Conservation (phyloP, 2,888 invertebrate genomes). For the Saturnia pavonia region DNA sequence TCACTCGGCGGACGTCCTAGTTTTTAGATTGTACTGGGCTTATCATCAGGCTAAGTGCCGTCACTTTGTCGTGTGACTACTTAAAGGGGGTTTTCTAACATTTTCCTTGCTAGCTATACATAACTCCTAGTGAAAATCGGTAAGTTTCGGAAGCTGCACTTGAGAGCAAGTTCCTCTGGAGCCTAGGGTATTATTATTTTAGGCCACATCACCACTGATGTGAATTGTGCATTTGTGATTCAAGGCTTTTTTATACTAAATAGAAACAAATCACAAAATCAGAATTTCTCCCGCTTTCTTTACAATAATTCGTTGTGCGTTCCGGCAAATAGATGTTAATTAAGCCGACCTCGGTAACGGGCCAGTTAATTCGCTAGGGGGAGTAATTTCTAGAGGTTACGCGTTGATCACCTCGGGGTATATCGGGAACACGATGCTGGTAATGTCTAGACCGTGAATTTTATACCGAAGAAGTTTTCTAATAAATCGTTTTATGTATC, state of each 20-base stretch:
- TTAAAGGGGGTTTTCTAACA: too few relatives aligned
- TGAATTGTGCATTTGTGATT: background rate
- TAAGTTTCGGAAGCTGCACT: too few relatives aligned
- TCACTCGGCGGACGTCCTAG: too few relatives aligned
- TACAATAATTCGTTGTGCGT: background rate
- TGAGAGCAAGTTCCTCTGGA: too few relatives aligned
- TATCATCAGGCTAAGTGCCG: too few relatives aligned
- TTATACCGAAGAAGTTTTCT: background rate
- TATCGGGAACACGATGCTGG: slow-evolving; percentile 16
- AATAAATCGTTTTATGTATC: background rate
- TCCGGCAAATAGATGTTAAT: background rate
- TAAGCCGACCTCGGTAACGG: background rate
- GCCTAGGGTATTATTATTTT: too few relatives aligned
- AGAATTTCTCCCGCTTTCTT: background rate
- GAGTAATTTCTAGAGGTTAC: background rate
- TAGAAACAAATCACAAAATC: background rate
- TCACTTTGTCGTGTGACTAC: too few relatives aligned
- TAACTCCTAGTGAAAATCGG: too few relatives aligned
- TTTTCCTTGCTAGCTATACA: too few relatives aligned
- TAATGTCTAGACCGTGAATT: background rate
- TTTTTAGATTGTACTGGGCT: too few relatives aligned
- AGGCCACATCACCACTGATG: too few relatives aligned
- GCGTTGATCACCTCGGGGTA: background rate
- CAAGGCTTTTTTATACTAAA: background rate
- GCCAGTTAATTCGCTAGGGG: background rate